Evolutionary conservation across 2,888 invertebrate species (phyloP).

Genomic region (Phortica magna): DNA sequence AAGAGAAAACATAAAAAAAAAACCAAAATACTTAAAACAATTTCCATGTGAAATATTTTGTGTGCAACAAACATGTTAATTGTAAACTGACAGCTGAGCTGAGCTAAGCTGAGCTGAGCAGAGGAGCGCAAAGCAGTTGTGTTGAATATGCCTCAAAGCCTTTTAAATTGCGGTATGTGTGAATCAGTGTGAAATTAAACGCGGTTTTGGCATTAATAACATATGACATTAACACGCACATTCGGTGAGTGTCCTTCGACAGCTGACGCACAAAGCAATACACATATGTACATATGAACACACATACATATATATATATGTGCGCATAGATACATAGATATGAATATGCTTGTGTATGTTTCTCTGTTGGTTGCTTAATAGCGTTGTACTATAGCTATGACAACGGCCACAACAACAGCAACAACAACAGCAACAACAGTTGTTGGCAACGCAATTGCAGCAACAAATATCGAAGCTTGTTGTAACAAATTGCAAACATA

Average conservation of each 20-base stretch:
- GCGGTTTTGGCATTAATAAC: background rate
- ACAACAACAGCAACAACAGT: background rate
- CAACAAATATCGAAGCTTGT: constrained; percentile 26
- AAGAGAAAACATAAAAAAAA: no score
- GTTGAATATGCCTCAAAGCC: no score
- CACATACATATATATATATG: background rate
- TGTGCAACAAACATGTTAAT: background rate
- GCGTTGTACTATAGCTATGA: background rate
- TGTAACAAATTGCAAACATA: constrained; percentile 29
- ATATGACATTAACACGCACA: background rate
- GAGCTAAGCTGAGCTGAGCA: no score
- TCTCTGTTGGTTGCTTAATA: background rate
- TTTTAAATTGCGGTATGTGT: background rate
- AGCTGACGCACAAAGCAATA: background rate
- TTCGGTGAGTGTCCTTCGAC: background rate
- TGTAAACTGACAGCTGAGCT: background rate
- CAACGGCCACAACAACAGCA: background rate
- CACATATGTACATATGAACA: background rate
- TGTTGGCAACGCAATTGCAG: constrained; percentile 11
- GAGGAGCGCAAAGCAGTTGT: no score
- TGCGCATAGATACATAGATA: constrained; percentile 1
- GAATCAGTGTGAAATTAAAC: constrained; percentile 1
- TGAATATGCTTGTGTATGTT: background rate
- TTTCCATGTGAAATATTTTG: background rate
- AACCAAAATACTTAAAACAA: background rate